phyloP scores from a whole-genome alignment of 2,797 vertebrate genomes.

The Semaprochilodus insignis region DNA sequence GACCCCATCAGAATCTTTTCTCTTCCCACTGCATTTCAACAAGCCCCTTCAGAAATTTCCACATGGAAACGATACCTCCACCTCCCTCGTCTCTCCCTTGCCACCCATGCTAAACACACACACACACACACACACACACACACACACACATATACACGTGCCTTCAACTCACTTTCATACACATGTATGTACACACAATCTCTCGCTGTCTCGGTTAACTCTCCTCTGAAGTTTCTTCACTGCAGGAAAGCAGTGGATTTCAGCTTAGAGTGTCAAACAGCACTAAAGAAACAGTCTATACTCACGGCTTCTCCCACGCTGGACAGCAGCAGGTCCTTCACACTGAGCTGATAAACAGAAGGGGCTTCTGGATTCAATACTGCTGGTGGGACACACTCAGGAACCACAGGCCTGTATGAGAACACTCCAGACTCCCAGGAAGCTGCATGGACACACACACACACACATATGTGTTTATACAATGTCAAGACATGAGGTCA shows the following conservation, averaged over 20 bases:
- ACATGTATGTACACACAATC: no score
- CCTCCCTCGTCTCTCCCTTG: not conserved
- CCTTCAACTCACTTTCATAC: not conserved
- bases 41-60: not conserved
- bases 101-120: not conserved
- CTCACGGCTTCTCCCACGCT: constrained; percentile 65
- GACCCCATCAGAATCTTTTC: not conserved
- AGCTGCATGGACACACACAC: constrained; percentile 28
- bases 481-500: not conserved
- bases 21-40: not conserved
- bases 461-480: not conserved
- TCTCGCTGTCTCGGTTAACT: not conserved
- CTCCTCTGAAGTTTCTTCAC: not conserved
- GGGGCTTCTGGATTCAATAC: not conserved
- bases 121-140: not conserved
- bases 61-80: not conserved
- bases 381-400: constrained; percentile 28
- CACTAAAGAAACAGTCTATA: constrained; percentile 2
- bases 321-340: constrained; percentile 90
- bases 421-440: constrained; percentile 45
- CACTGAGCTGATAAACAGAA: constrained; percentile 77
- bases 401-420: not conserved
- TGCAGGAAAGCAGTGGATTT: not conserved
- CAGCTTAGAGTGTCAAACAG: not conserved
- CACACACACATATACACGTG: not conserved